Evolutionary conservation across 2,113 vertebrate species (phyloP), one percentile per base, ranked within the genome.

Genomic region (Eretmochelys imbricata): DNA sequence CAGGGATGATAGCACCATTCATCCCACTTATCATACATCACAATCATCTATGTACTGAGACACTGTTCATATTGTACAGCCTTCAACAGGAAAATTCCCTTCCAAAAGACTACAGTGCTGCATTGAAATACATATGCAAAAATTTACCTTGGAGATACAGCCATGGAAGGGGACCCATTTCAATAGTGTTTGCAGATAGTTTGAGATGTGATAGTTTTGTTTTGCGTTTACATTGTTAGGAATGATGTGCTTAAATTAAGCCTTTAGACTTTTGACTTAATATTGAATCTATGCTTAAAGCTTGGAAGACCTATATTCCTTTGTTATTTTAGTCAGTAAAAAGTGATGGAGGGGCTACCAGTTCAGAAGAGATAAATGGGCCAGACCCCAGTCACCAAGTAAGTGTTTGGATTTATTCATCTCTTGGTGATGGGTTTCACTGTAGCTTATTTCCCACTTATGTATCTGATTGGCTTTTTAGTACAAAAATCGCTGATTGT

Each of bases 241-340:
- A 69, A 57, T 50, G 11, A 13, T 5, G 46, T 46, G 57, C 72
- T 86, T 29, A 88, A 59, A 82, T 17, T 59, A 51, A 22, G 14
- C 75, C 8, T 81, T 25, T 25, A 78, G 3, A 4, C 35, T 65
- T 5, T 5, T 35, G 62, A 2, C 31, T 55, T 25, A 8, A 2
- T 14, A 7, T 59, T 59, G 16, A 53, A 35, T 49, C 10, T 29
- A 1, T 4, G 13, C 76, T 86, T 97, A 88, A 90, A 92, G 48
- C 55, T 75, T 78, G 89, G 94, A 97, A 95, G 87, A 62, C 76
- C 88, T 35, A 80, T 96, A 87, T 96, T 95, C 96, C 95, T 98
- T 97, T 98, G 95, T 98, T 95, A 49, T 98, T 98, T 96, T 98
- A 98, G 98, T 98, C 98, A 98, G 97, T 96, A 97, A 98, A 82